phyloP scores from a whole-genome alignment of 2,888 invertebrate genomes.

The Parthenolecanium corni region DNA sequence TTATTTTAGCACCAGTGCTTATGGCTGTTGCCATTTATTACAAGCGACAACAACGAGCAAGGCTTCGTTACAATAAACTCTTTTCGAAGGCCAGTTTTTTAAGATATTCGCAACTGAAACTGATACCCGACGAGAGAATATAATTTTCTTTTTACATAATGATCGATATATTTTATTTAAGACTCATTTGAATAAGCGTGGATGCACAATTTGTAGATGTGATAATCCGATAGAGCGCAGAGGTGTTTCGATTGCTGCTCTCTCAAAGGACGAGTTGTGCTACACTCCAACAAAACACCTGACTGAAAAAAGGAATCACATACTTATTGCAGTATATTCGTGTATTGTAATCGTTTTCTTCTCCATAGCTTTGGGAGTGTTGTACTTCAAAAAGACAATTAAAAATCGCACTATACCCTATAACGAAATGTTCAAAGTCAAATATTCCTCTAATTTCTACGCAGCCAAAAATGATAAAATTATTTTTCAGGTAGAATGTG shows the following conservation, averaged over 20 bases:
- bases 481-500: no score
- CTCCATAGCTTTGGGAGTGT: neutral
- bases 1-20: slow-evolving; percentile 55
- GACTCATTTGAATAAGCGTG: neutral
- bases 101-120: slow-evolving; percentile 9
- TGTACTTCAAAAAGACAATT: neutral
- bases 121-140: slow-evolving; percentile 1
- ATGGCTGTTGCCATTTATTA: slow-evolving; percentile 48
- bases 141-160: neutral
- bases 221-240: neutral
- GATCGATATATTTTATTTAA: neutral
- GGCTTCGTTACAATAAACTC: neutral
- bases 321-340: neutral
- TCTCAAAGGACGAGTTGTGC: neutral
- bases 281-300: neutral
- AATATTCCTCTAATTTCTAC: neutral
- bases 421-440: neutral
- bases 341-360: neutral
- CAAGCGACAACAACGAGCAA: neutral
- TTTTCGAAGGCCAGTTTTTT: neutral
- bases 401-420: neutral
- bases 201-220: slow-evolving; percentile 7
- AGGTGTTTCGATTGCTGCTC: neutral
- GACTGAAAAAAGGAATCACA: neutral
- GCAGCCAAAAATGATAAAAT: neutral